phyloP scores from a whole-genome alignment of 2,797 vertebrate species.

The Alca torda region DNA sequence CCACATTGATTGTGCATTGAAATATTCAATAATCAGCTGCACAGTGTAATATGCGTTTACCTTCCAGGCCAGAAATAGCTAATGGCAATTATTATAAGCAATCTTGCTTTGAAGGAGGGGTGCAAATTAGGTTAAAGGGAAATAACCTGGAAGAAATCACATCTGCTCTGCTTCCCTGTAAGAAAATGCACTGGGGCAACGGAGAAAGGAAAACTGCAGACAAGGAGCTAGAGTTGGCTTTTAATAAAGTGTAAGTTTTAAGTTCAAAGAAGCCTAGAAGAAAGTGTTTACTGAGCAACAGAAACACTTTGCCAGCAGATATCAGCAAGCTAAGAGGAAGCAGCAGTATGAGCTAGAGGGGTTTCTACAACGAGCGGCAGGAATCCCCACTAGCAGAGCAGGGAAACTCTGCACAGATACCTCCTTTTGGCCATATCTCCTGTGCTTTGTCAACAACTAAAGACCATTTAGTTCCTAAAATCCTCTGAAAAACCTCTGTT shows the following conservation, averaged over 20 bases:
- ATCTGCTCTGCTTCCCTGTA: background rate
- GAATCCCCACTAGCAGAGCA: background rate
- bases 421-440: background rate
- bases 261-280: background rate
- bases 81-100: background rate
- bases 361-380: background rate
- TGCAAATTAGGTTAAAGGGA: background rate
- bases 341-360: background rate
- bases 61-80: background rate
- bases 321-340: background rate
- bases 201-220: background rate
- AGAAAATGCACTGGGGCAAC: fast-evolving
- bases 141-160: background rate
- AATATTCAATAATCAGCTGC: background rate
- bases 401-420: background rate
- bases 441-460: background rate
- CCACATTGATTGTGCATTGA: background rate
- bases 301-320: background rate
- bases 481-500: background rate
- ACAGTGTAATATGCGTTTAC: fast-evolving
- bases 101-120: background rate
- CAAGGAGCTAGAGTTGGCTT: background rate
- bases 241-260: background rate
- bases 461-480: background rate
- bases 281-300: background rate